Base-by-base conservation (phyloP, 1,140 invertebrate species). In the Mactra quadrangularis region DNA sequence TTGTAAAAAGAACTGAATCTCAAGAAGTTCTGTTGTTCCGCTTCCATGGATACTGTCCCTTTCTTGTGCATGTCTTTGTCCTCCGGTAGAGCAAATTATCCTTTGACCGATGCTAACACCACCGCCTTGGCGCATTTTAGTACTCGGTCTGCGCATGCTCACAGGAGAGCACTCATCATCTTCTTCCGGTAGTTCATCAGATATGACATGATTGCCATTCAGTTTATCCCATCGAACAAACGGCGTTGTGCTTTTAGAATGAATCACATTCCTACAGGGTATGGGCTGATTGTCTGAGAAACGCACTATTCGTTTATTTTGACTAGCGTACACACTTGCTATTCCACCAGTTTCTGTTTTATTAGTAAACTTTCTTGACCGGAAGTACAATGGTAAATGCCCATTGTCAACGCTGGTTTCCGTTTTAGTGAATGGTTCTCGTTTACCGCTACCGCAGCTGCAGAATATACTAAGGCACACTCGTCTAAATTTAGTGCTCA, bases 401-500 rank as follows among this genome's bases (percentile, higher is more conserved):
- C 74, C 74, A 22, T 76, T 76, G 59, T 47, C 59, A 33, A 62
- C 19, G 31, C 74, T 76, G 1, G 57, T 17, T 76, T 76, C 74
- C 0, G 74, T 76, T 29, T 62, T 76, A 29, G 55, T 76, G 17
- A 64, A 41, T 27, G 31, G 31, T 17, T 76, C 59, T 29, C 45
- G 41, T 29, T 35, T 45, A 1, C 57, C 15, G 41, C 57, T 57
- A 47, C 41, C 59, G 50, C 52, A 74, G 35, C 22, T 59, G 59
- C 88, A 95, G 88, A 96, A 95, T 13, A 96, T 93, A 31, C 94
- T 88, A 62, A 95, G 93, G 84, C 97, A 96, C 13, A 96, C 96
- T 70, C 94, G 94, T 25, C 96, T 94, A 92, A 96, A 97, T 84
- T 96, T 96, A 88, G 96, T 95, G 85, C 95, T 96, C 87, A 97